These are phyloP conservation scores for Xenus cinereus DNA, from an alignment of 2,113 vertebrate genomes.

Conservation along the genomic window DNA sequence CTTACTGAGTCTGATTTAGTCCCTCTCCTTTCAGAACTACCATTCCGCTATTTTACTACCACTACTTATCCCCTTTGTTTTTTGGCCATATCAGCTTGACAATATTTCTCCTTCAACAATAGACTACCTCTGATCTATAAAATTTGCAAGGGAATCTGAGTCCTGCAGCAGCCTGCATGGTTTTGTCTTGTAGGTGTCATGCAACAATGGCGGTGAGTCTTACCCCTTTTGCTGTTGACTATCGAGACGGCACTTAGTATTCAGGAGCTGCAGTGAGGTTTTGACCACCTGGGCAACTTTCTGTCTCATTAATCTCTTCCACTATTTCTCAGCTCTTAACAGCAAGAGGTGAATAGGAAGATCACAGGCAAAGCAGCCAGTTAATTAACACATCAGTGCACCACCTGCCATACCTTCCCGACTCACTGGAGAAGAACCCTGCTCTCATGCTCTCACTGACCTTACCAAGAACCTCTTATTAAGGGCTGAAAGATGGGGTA, in stretches of 20 bases:
- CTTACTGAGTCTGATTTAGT: neutral
- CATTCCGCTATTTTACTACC: neutral
- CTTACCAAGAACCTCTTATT: neutral
- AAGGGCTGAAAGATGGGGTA: neutral
- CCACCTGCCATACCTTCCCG: neutral
- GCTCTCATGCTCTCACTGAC: neutral
- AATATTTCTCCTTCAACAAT: neutral
- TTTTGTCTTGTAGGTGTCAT: neutral
- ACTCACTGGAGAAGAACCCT: neutral
- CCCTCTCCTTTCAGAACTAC: neutral
- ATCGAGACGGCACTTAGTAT: neutral
- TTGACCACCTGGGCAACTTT: neutral
- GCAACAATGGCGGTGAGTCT: neutral
- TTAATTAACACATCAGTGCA: slow-evolving; percentile 31
- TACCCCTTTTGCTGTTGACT: neutral
- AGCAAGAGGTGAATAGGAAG: neutral
- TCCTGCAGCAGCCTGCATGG: neutral
- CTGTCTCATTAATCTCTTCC: slow-evolving; percentile 35
- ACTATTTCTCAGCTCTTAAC: neutral
- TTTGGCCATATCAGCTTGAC: neutral
- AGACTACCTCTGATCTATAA: neutral
- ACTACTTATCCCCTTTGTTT: neutral
- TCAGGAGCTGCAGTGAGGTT: neutral
- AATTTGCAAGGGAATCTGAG: neutral
- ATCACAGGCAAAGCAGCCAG: neutral